Evolutionary conservation across 92 coral and sea anemone genomes (phyloP).

Genomic region (Galaxea fascicularis): DNA sequence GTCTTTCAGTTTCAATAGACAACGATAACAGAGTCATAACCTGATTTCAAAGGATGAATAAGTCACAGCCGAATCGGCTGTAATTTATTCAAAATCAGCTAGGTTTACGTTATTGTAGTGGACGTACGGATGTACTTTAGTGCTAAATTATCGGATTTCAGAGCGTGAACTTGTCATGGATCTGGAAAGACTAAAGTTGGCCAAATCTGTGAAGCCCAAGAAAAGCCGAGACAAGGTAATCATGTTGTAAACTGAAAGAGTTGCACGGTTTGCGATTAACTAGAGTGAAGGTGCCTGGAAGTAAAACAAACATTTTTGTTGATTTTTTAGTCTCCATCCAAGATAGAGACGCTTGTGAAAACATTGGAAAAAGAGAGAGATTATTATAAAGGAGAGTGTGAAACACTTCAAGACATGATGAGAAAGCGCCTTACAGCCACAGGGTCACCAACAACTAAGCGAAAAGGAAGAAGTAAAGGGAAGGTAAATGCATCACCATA

Average conservation of each 20-base stretch:
- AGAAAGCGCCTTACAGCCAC: conserved; percentile 83
- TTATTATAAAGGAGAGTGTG: conserved; percentile 95
- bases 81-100: no score
- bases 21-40: no score
- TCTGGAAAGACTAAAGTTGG: conserved; percentile 84
- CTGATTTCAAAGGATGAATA: no score
- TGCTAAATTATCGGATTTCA: conserved; percentile 32
- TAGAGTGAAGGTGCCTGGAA: neutral
- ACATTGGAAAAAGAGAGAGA: conserved; percentile 92
- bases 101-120: neutral
- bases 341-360: conserved; percentile 82
- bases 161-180: conserved; percentile 96
- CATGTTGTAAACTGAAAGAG: neutral
- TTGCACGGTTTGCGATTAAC: neutral
- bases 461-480: conserved; percentile 71
- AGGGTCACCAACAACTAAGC: conserved; percentile 66
- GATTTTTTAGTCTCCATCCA: conserved; percentile 83
- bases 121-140: neutral
- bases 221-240: conserved; percentile 86
- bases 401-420: conserved; percentile 94
- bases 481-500: conserved; percentile 57
- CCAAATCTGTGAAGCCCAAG: conserved; percentile 86
- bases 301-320: neutral
- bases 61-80: no score
- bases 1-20: no score